Evolutionary conservation across 2,113 vertebrate genomes (phyloP), one percentile per base, ranked within the genome.

Genomic region (Gadus macrocephalus): DNA sequence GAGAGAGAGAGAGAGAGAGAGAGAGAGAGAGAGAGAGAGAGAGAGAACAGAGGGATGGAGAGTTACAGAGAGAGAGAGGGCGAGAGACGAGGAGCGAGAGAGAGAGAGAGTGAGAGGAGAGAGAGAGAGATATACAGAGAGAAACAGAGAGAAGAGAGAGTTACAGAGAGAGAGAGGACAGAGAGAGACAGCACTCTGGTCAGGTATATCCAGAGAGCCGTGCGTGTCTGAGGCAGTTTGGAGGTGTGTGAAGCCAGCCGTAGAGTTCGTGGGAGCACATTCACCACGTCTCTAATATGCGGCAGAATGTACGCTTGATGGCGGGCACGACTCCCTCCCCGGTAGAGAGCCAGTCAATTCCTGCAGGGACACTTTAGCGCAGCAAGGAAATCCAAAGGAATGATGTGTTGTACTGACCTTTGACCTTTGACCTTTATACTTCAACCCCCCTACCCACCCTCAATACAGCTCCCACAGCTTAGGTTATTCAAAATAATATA

Each of bases 311-410:
- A 11, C 42, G 3, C 42, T 49, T 14, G 42, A 49, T 14, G 42
- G 42, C 42, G 66, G 25, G 66, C 58, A 56, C 74, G 53, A 72
- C 77, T 53, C 64, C 63, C 28, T 55, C 67, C n/a, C 65, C 61
- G 38, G 69, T 61, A 31, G n/a, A 59, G 16, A 0, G 16, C 5
- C 16, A 59, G 53, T 59, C 60, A 63, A 71, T 82, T 69, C 81
- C 61, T 49, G 38, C 53, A 71, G 65, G n/a, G 78, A 76, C 82
- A 62, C 79, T 49, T 49, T 49, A 49, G 42, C 12, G 79, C n/a
- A 76, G 82, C 83, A 78, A 73, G 82, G 73, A 56, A 62, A 67
- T 58, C 1, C 74, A 67, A 74, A 75, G 68, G 53, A 60, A 15
- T 59, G 56, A 38, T 0, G 86, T 88, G 86, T 83, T 61, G 9